Evolutionary conservation across 2,888 invertebrate species (phyloP).

Genomic region (Rambutsinella grinnellia): DNA sequence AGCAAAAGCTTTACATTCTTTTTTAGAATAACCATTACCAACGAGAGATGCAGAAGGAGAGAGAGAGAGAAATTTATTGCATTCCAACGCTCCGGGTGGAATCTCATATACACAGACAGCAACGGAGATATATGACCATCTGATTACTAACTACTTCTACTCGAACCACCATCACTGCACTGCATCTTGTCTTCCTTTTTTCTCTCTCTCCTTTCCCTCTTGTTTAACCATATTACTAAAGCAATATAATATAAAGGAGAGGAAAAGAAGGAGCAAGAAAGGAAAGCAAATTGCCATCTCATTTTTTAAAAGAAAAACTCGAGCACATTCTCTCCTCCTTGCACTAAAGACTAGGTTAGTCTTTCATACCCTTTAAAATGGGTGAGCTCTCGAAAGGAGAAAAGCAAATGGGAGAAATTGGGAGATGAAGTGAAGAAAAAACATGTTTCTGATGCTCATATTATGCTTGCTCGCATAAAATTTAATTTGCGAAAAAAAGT

Average conservation of each 20-base stretch:
- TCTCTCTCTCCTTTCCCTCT: slow-evolving; percentile 5
- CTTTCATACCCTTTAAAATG: background rate
- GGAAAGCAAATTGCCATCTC: slow-evolving; percentile 52
- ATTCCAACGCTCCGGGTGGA: slow-evolving; percentile 54
- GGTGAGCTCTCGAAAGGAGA: background rate
- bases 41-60: slow-evolving; percentile 2
- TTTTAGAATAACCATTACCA: background rate
- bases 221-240: slow-evolving; percentile 19
- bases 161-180: background rate
- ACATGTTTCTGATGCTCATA: background rate
- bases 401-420: background rate
- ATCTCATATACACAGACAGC: slow-evolving; percentile 52
- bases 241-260: slow-evolving; percentile 20
- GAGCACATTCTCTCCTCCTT: slow-evolving; percentile 6
- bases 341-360: background rate
- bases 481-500: slow-evolving; percentile 46
- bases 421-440: background rate
- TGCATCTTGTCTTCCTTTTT: slow-evolving; percentile 5
- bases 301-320: slow-evolving; percentile 39
- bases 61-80: slow-evolving; percentile 48
- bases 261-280: background rate
- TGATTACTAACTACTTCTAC: slow-evolving; percentile 44
- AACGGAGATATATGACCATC: slow-evolving; percentile 52
- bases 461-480: slow-evolving; percentile 35
- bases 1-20: slow-evolving; percentile 1